These are phyloP conservation scores for Melanogrammus aeglefinus DNA, from an alignment of 2,797 vertebrate genomes.

Conservation along the genomic window DNA sequence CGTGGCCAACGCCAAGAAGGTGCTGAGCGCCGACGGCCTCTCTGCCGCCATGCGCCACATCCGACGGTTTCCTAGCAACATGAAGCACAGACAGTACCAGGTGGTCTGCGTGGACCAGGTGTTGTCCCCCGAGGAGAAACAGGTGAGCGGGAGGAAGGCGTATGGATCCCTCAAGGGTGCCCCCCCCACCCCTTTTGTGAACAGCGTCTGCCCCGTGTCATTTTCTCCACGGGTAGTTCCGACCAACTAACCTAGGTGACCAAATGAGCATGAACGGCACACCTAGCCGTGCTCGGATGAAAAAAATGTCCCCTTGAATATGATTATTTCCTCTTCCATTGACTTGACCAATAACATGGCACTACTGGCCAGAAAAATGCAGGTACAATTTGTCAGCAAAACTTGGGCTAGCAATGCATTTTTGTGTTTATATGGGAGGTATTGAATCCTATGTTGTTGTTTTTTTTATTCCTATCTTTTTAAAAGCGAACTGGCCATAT, in stretches of 20 bases:
- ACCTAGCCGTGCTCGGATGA: too few relatives aligned
- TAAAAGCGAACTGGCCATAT: background rate
- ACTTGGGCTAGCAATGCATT: too few relatives aligned
- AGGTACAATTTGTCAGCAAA: background rate
- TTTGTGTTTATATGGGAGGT: background rate
- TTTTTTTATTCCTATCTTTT: background rate
- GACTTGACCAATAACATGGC: background rate
- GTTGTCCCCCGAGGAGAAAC: conserved; percentile 81
- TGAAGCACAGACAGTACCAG: conserved; percentile 93
- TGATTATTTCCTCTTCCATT: too few relatives aligned
- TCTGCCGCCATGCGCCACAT: conserved; percentile 67
- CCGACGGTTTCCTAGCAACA: conserved; percentile 72
- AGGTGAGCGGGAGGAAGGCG: conserved; percentile 59
- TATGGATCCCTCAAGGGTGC: too few relatives aligned
- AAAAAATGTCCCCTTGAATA: too few relatives aligned
- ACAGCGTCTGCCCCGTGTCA: background rate
- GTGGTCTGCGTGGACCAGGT: conserved; percentile 81
- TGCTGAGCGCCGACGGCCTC: conserved; percentile 71
- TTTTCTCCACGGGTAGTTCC: background rate
- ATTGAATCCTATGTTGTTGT: too few relatives aligned
- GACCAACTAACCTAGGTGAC: too few relatives aligned
- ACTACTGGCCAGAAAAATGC: background rate
- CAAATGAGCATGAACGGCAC: too few relatives aligned
- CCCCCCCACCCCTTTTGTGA: too few relatives aligned
- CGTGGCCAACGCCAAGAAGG: conserved; percentile 77